phyloP scores from a whole-genome alignment of 2,113 vertebrate genomes.

The Tretioscincus oriximinensis region DNA sequence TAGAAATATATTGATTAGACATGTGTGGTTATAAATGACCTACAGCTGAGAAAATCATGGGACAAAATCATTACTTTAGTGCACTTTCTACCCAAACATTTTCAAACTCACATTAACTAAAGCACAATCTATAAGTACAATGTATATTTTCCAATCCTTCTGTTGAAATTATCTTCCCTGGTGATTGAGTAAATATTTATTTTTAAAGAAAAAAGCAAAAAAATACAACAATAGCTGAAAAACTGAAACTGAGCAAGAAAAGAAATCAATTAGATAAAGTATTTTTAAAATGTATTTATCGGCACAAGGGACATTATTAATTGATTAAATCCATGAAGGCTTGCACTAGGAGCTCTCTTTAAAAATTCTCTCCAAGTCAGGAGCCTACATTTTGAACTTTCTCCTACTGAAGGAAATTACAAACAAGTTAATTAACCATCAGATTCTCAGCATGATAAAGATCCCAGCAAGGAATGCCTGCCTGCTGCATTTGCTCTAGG shows the following conservation, averaged over 20 bases:
- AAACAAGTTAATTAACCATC: neutral
- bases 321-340: neutral
- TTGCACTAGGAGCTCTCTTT: neutral
- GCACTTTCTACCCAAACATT: neutral
- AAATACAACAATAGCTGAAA: neutral
- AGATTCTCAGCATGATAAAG: neutral
- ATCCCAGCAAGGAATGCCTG: neutral
- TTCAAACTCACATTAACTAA: neutral
- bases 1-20: too few relatives aligned
- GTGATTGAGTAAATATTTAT: neutral
- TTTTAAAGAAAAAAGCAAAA: neutral
- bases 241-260: slow-evolving; percentile 20
- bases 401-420: neutral
- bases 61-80: neutral
- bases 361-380: neutral
- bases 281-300: slow-evolving; percentile 1
- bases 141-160: neutral
- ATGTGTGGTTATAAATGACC: too few relatives aligned
- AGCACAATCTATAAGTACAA: neutral
- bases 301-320: slow-evolving; percentile 1
- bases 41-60: neutral
- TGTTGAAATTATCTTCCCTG: neutral
- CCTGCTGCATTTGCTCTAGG: neutral
- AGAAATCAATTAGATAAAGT: slow-evolving; percentile 18
- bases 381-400: neutral